These are phyloP conservation scores for Antedon mediterranea DNA, from an alignment of 53 echinoderm and acorn worm species.

Conservation along the genomic window DNA sequence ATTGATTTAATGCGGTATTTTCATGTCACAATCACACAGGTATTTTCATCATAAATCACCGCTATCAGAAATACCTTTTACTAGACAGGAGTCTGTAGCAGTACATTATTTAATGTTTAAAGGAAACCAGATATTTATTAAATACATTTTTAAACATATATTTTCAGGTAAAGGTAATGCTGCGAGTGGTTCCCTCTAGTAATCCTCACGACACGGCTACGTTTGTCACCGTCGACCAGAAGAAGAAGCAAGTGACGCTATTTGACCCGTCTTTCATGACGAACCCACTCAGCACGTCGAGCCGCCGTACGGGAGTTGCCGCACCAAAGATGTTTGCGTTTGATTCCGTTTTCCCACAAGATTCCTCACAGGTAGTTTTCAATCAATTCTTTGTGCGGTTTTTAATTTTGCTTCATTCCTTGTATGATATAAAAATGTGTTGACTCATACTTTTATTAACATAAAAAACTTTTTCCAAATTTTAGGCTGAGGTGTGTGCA, in stretches of 20 bases:
- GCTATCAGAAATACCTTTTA: no score
- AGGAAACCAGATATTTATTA: no score
- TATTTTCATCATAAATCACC: no score
- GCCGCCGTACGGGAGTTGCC: constrained; percentile 73
- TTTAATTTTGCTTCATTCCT: no score
- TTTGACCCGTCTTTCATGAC: constrained; percentile 93
- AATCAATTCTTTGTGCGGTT: background rate
- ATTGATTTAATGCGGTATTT: no score
- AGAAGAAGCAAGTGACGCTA: constrained; percentile 95
- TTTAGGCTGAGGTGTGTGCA: constrained; percentile 80
- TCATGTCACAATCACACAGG: no score
- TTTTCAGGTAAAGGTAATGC: constrained; percentile 88
- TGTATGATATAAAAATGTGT: no score
- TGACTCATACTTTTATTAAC: background rate
- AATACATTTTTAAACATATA: no score
- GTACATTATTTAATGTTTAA: no score
- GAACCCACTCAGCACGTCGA: constrained; percentile 72
- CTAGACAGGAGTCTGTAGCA: no score
- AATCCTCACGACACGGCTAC: constrained; percentile 72
- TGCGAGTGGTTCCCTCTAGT: constrained; percentile 65
- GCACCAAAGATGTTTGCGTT: constrained; percentile 99
- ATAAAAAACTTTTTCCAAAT: no score
- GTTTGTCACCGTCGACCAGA: constrained; percentile 81
- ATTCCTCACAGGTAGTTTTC: constrained; percentile 69
- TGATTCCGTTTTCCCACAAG: constrained; percentile 82